phyloP scores from a whole-genome alignment of 2,113 vertebrate species.

The Scopus umbretta region DNA sequence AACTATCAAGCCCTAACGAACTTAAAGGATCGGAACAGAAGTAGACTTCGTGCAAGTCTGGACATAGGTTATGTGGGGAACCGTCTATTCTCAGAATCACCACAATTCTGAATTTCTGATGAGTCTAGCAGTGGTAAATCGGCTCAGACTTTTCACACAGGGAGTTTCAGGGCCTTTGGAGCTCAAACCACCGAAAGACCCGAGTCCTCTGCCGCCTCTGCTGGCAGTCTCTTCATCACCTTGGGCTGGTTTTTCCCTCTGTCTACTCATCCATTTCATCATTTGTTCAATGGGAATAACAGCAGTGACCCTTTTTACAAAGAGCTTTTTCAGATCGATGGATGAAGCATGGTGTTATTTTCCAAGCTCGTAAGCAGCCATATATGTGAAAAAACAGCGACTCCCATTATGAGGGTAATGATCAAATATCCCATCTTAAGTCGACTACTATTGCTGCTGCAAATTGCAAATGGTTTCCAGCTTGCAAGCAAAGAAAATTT shows the following conservation, averaged over 20 bases:
- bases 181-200: accelerated
- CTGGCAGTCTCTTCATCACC: background rate
- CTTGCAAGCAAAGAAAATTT: slow-evolving; percentile 9
- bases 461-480: slow-evolving; percentile 29
- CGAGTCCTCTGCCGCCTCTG: background rate
- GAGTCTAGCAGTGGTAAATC: background rate
- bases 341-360: slow-evolving; percentile 12
- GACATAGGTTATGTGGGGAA: background rate
- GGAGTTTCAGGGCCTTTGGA: background rate
- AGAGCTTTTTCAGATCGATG: slow-evolving; percentile 45
- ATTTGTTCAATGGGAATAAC: background rate
- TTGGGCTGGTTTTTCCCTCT: background rate
- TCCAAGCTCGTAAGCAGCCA: background rate
- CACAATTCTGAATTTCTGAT: background rate
- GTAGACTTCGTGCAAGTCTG: background rate
- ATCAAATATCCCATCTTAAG: slow-evolving; percentile 17
- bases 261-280: slow-evolving; percentile 20
- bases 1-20: background rate
- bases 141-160: accelerated
- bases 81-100: background rate
- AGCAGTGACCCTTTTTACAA: background rate
- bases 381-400: background rate
- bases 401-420: background rate
- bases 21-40: background rate
- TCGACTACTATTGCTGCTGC: background rate